phyloP scores from a whole-genome alignment of 2,113 vertebrate species.

The Paracanthobrama guichenoti region DNA sequence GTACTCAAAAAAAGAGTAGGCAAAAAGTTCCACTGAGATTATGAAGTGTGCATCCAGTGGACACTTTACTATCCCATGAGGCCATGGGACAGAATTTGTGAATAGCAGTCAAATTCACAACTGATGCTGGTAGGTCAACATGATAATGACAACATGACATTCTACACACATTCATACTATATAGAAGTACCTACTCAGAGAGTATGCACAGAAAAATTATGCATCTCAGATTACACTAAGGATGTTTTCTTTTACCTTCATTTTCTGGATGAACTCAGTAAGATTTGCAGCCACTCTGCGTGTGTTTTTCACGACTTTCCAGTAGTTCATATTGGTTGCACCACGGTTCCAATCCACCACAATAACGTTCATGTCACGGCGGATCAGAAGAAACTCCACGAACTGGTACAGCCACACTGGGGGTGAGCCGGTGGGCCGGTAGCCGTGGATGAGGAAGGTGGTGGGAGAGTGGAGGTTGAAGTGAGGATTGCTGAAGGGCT shows the following conservation, averaged over 20 bases:
- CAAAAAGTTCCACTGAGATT: too few species aligned
- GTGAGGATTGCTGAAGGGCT: constrained; percentile 68
- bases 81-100: too few species aligned
- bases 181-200: too few species aligned
- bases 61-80: too few species aligned
- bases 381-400: constrained; percentile 66
- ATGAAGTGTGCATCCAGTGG: too few species aligned
- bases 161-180: too few species aligned
- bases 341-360: constrained; percentile 93
- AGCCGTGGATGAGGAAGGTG: constrained; percentile 90
- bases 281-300: constrained; percentile 75
- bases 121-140: too few species aligned
- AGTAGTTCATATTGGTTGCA: constrained; percentile 86
- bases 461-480: constrained; percentile 76
- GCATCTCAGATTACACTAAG: neutral
- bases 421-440: constrained; percentile 81
- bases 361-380: constrained; percentile 81
- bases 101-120: too few species aligned
- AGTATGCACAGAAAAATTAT: neutral
- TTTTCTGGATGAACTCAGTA: constrained; percentile 73
- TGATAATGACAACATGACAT: too few species aligned
- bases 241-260: constrained; percentile 79
- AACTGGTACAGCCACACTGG: constrained; percentile 78
- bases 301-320: constrained; percentile 79
- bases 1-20: too few species aligned